phyloP scores from a whole-genome alignment of 2,888 invertebrate species.

The Helicoverpa assulta region DNA sequence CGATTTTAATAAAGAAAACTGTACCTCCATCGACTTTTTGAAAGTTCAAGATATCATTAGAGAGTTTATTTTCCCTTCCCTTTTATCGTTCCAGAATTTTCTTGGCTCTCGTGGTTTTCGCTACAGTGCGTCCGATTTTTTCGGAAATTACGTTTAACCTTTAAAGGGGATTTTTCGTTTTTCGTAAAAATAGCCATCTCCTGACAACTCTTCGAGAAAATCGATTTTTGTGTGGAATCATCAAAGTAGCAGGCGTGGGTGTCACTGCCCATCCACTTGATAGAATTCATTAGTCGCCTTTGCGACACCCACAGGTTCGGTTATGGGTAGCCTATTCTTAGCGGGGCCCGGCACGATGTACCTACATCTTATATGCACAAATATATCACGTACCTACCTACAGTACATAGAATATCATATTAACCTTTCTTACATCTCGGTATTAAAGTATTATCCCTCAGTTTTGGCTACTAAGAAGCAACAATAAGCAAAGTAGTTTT shows the following conservation, averaged over 20 bases:
- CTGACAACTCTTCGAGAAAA: slow-evolving; percentile 22
- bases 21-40: too few relatives aligned
- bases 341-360: slow-evolving; percentile 18
- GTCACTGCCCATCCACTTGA: slow-evolving; percentile 50
- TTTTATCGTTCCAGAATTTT: not conserved
- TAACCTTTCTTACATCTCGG: not conserved
- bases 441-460: not conserved
- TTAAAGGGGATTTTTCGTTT: slow-evolving; percentile 1
- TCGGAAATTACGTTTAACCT: not conserved
- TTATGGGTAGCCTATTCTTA: slow-evolving; percentile 49
- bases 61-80: too few relatives aligned
- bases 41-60: too few relatives aligned
- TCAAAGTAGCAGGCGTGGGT: slow-evolving; percentile 34
- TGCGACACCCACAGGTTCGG: slow-evolving; percentile 54
- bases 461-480: not conserved
- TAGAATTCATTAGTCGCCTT: slow-evolving; percentile 54
- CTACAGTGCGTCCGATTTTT: not conserved
- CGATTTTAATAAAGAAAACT: too few relatives aligned
- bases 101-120: slow-evolving; percentile 9
- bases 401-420: not conserved
- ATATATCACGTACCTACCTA: slow-evolving; percentile 1
- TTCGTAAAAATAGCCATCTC: slow-evolving; percentile 11
- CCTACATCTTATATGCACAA: slow-evolving; percentile 5
- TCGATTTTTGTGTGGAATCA: slow-evolving; percentile 39
- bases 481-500: too few relatives aligned